A percentile compares a stretch with the other conserved stretches of the same genome.
Evolutionary conservation across 2,797 vertebrate genomes (phyloP).

Genomic region (Phrynocephalus vlangalii): DNA sequence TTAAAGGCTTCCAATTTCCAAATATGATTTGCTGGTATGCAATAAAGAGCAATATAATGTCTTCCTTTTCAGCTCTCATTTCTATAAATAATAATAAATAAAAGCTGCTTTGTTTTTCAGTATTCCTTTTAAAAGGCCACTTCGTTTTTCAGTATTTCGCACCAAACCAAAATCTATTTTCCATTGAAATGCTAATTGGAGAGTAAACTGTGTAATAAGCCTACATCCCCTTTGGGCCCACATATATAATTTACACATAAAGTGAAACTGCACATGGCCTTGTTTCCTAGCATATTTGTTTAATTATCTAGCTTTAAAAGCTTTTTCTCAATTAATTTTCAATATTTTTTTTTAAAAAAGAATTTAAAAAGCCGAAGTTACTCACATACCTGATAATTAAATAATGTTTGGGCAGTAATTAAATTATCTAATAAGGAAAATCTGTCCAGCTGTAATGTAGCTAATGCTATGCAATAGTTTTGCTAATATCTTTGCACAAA

Average conservation of each 20-base stretch:
- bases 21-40: conserved; percentile 33
- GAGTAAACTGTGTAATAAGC: conserved; percentile 75
- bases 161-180: conserved; percentile 63
- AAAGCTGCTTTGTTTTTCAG: conserved; percentile 52
- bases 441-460: conserved; percentile 69
- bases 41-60: conserved; percentile 22
- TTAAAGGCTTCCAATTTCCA: conserved; percentile 52
- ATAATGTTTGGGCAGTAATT: conserved; percentile 79
- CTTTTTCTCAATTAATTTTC: conserved; percentile 81
- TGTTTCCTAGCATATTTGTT: conserved; percentile 81
- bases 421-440: conserved; percentile 72
- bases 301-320: conserved; percentile 80
- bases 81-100: conserved; percentile 22
- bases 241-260: conserved; percentile 82
- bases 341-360: conserved; percentile 76
- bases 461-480: conserved; percentile 56
- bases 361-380: conserved; percentile 77
- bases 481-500: conserved; percentile 40
- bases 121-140: conserved; percentile 31
- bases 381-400: conserved; percentile 80
- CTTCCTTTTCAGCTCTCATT: conserved; percentile 30
- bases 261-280: conserved; percentile 79
- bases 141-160: conserved; percentile 62
- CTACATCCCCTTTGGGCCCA: conserved; percentile 77
- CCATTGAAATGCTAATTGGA: conserved; percentile 79